Evolutionary conservation across 2,888 invertebrate species (phyloP), one percentile per base, ranked within the genome.

Genomic region (Parnassius glacialis): DNA sequence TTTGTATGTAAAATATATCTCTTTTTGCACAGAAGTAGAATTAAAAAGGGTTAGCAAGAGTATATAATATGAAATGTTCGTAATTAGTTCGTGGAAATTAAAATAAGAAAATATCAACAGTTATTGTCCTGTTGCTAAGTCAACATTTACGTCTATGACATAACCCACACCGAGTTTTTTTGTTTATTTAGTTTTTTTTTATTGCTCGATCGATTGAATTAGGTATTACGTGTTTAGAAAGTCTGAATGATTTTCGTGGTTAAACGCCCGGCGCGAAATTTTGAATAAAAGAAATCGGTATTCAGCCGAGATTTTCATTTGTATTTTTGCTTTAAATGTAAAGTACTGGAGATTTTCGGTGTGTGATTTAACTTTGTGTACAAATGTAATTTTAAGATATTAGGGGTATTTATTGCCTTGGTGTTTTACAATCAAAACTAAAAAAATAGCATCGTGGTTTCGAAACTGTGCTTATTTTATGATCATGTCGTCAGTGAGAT

Each of bases 191-290:
- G 20, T 55, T 41, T 20, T 58, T 58, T 43, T 51, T 43, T 47
- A 13, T 10, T 34, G 34, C 16, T 45, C 16, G 20, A 10, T 41
- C 50, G 50, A 43, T 55, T 51, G 55, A 51, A 61, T 50, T 61
- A 41, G 47, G 53, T 43, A 45, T 55, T 55, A 51, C 60, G 60
- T 55, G 44, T 55, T 55, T 61, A 13, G 60, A 61, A 61, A 61
- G 54, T 60, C 50, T 57, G 43, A 20, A 51, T 44, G 51, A 50
- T 34, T 11, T 55, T 60, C 43, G 55, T 13, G 60, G 60, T 61
- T 51, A 55, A 43, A 48, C 34, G 55, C 44, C 48, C 9, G 11
- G 41, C 43, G 3, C 9, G 41, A 20, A 43, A 54, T 47, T 48
- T 60, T 42, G n/a, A 16, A 16, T 25, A 16, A 43, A 16, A 34